Evolutionary conservation across 35 echinoderm and acorn worm genomes (phyloP), one percentile per base, ranked within the genome.

Genomic region (Patiria miniata): DNA sequence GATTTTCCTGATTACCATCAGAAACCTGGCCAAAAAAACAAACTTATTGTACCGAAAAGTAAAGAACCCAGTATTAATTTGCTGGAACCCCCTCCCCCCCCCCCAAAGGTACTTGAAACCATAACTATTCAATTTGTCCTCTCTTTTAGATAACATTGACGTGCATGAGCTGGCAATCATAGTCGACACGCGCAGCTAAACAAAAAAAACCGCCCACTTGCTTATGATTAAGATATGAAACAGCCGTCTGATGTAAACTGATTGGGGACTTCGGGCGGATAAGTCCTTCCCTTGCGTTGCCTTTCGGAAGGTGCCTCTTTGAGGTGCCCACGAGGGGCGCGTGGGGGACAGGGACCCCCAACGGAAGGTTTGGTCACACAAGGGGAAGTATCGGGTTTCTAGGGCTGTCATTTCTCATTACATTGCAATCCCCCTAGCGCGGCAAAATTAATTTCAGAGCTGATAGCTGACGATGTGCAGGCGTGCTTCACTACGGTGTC

Each of bases 361-460:
- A 23, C 65, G 65, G 65, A 73, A 73, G 65, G 65, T 34, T 73
- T 73, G 65, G 65, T 73, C 65, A 73, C 65, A 73, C 65, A 73
- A 16, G 65, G 65, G 65, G 65, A 73, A 73, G 65, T 73, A 73
- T 73, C 65, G 26, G 65, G 65, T 73, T 73, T 73, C 65, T 73
- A 73, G 65, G 65, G 65, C 65, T 73, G 65, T 73, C 65, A 34
- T 73, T 28, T 73, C 65, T 1, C 65, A 73, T 73, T 73, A 73
- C 65, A 34, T 26, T 73, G 65, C 65, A 73, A 73, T 73, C 26
- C 26, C n/a, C 65, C 65, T 34, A 23, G 34, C 29, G 65, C 65
- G 65, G 65, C 34, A 34, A 34, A 73, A 73, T 73, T 26, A 73
- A 73, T 73, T 73, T 32, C 65, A 32, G 65, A 26, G 21, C 2